phyloP scores from a whole-genome alignment of 2,113 vertebrate genomes.

The Nymphicus hollandicus region DNA sequence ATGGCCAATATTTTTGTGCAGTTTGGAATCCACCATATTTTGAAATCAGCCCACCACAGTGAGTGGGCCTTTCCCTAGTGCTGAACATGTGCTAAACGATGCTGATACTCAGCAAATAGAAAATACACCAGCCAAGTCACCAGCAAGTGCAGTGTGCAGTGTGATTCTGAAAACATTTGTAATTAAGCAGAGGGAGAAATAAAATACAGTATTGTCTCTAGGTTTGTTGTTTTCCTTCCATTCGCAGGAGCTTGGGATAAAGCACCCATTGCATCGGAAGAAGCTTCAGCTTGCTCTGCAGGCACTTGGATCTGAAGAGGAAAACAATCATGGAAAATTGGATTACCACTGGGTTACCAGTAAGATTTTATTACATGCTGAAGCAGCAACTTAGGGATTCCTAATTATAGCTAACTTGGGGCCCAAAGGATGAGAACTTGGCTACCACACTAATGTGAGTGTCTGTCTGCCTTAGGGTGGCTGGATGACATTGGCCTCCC shows the following conservation, averaged over 20 bases:
- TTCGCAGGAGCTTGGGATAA: conserved; percentile 92
- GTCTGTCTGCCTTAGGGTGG: conserved; percentile 81
- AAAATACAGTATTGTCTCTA: not conserved
- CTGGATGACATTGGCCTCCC: conserved; percentile 97
- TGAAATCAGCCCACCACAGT: not conserved
- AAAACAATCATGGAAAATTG: conserved; percentile 91
- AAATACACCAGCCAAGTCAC: not conserved
- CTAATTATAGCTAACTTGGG: not conserved
- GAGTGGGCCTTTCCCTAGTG: not conserved
- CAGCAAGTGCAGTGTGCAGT: not conserved
- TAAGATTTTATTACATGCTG: conserved; percentile 66
- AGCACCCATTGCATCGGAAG: conserved; percentile 91
- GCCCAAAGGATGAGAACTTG: not conserved
- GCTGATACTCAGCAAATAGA: not conserved
- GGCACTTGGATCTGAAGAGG: conserved; percentile 94
- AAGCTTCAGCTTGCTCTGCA: conserved; percentile 96
- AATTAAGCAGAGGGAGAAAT: not conserved
- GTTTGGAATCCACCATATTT: not conserved
- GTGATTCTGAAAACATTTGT: not conserved
- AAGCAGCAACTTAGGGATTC: not conserved
- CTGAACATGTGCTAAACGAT: not conserved
- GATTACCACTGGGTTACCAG: conserved; percentile 98
- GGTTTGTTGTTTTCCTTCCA: not conserved
- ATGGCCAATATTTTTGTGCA: not conserved
- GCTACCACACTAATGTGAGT: not conserved